A percentile compares a stretch with the other conserved stretches of the same genome.
These are phyloP conservation scores for Bombus difficillimus DNA, from an alignment of 1,140 invertebrate species.

Conservation along the genomic window DNA sequence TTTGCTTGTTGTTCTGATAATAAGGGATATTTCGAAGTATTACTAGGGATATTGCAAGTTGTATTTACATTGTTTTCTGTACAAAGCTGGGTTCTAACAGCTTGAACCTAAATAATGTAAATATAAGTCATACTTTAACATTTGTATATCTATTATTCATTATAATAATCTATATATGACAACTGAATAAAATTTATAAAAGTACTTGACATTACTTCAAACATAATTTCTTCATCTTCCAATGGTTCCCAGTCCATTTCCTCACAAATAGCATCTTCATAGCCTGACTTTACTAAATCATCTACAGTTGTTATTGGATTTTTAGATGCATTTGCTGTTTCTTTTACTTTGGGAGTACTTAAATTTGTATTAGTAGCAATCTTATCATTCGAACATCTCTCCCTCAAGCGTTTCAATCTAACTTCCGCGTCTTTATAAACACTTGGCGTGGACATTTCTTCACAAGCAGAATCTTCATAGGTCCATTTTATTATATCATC, in stretches of 20 bases:
- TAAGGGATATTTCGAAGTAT: conserved; percentile 47
- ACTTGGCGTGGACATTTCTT: conserved; percentile 73
- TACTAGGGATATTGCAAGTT: conserved; percentile 36
- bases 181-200: not conserved
- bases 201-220: conserved; percentile 64
- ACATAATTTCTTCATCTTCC: conserved; percentile 75
- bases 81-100: conserved; percentile 70
- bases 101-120: conserved; percentile 67
- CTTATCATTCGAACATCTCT: conserved; percentile 25
- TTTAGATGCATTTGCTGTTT: not conserved
- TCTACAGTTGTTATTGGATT: conserved; percentile 9
- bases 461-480: conserved; percentile 45
- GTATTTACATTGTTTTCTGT: conserved; percentile 6
- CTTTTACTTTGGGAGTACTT: not conserved
- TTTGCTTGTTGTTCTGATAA: conserved; percentile 35
- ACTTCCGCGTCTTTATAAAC: conserved; percentile 59
- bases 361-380: not conserved
- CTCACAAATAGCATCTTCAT: conserved; percentile 59
- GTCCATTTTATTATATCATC: conserved; percentile 24
- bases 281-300: conserved; percentile 14
- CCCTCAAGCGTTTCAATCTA: conserved; percentile 49
- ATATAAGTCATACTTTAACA: not conserved
- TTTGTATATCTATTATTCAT: not conserved
- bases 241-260: conserved; percentile 81
- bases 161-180: not conserved